Base-by-base conservation (phyloP, 23 tunicate genomes). In the Ascidia mentula region DNA sequence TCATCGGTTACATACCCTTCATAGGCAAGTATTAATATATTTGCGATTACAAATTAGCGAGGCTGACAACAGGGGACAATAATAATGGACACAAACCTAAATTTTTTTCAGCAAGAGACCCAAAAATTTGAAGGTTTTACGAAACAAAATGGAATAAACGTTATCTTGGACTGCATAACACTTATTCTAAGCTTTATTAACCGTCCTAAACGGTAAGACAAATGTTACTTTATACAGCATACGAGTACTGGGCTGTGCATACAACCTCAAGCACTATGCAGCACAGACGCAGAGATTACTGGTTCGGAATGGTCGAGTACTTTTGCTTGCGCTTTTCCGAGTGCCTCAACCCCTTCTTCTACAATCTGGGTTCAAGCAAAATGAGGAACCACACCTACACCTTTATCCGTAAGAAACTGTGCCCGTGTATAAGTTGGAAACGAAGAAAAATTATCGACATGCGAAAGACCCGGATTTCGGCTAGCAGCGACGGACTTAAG, bases 261-360 rank as follows among this genome's bases (percentile, higher is more conserved):
- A 72, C 42, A 18, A 28, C 22, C 1, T 76, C 86, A 0, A 40
- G 31, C 8, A 74, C 73, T 0, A 38, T 33, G 20, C 74, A 87
- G 39, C 71, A 82, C 61, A 31, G 28, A 34, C 31, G 40, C 18
- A 60, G 59, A 0, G 97, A 92, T 69, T 86, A 87, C 80, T 92
- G 91, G 91, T 87, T 92, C 36, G 97, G 97, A 40, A 78, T 87
- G 85, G 73, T 75, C n/a, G 92, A 83, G 39, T 92, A 92, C 40
- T 84, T 92, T 31, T 65, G 74, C 75, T 81, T 92, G 60, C 88
- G 97, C 32, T 83, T 92, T 30, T 92, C 97, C 32, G 97, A 92
- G 83, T 80, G 87, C 74, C 74, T 92, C 32, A 92, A 92, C 75
- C 97, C 97, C 18, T 45, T 92, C 17, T 92, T 92, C 46, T 92